These are phyloP conservation scores for Tachuris rubrigastra DNA, from an alignment of 2,113 vertebrate genomes.

Conservation along the genomic window DNA sequence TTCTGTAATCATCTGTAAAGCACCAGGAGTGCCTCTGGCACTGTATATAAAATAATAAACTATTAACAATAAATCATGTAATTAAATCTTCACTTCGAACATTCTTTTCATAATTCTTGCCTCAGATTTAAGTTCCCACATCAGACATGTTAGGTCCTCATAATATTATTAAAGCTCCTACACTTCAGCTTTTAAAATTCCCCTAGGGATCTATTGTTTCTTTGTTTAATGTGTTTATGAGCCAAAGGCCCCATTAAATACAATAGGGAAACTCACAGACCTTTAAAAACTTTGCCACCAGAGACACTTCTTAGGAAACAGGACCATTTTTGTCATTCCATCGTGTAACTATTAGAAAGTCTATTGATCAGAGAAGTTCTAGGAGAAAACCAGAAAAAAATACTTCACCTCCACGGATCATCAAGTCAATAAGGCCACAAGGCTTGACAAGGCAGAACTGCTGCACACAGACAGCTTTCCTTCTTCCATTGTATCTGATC, in stretches of 20 bases:
- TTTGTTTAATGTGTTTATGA: slow-evolving; percentile 61
- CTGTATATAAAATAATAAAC: slow-evolving; percentile 50
- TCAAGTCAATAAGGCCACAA: not conserved
- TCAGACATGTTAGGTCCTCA: slow-evolving; percentile 49
- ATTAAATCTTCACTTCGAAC: slow-evolving; percentile 52
- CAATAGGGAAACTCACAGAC: slow-evolving; percentile 55
- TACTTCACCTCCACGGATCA: not conserved
- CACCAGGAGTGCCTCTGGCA: slow-evolving; percentile 56
- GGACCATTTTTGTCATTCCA: slow-evolving; percentile 46
- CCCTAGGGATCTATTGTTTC: slow-evolving; percentile 59
- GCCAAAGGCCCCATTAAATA: slow-evolving; percentile 43
- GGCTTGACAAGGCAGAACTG: not conserved
- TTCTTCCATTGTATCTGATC: not conserved
- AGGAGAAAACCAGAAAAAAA: not conserved
- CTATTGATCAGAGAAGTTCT: slow-evolving; percentile 18
- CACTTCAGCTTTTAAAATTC: slow-evolving; percentile 55
- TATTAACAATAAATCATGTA: slow-evolving; percentile 61
- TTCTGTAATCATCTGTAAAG: slow-evolving; percentile 58
- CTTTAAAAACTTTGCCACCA: slow-evolving; percentile 47
- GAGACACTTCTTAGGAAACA: slow-evolving; percentile 33
- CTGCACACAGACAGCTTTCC: not conserved
- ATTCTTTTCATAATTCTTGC: slow-evolving; percentile 43
- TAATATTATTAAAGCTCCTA: slow-evolving; percentile 58
- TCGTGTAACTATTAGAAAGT: not conserved
- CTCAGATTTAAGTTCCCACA: slow-evolving; percentile 51